Conservation (phyloP, 2,888 invertebrate species). For the Metalampra italica region DNA sequence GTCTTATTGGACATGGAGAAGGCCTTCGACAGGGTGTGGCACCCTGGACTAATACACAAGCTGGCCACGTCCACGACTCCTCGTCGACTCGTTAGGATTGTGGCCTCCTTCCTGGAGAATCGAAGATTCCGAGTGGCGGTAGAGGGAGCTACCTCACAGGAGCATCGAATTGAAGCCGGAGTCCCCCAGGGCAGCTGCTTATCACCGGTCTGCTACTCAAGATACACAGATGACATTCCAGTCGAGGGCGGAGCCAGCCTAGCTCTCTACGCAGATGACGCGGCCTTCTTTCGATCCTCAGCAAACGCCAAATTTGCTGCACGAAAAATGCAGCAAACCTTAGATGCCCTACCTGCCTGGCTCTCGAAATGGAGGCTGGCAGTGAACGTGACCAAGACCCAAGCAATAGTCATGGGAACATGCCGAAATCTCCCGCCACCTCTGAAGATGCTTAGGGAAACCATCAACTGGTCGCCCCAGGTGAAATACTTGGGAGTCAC, state of each 20-base stretch:
- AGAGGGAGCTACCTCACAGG: slow-evolving; percentile 2
- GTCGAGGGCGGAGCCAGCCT: slow-evolving; percentile 2
- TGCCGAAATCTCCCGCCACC: background rate
- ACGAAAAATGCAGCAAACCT: background rate
- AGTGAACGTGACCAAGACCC: slow-evolving; percentile 4
- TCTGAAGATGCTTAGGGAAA: slow-evolving; percentile 4
- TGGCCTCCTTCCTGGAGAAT: slow-evolving; percentile 17
- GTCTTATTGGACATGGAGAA: slow-evolving; percentile 25
- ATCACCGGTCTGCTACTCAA: slow-evolving; percentile 16
- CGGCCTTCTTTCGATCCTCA: slow-evolving; percentile 1
- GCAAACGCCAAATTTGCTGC: background rate
- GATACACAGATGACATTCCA: slow-evolving; percentile 20
- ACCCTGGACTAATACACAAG: slow-evolving; percentile 26
- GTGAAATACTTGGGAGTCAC: slow-evolving; percentile 19
- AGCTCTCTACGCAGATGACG: slow-evolving; percentile 19
- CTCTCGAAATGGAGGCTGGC: background rate
- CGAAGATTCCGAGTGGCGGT: slow-evolving; percentile 17
- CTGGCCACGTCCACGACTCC: slow-evolving; percentile 12
- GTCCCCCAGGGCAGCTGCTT: slow-evolving; percentile 19
- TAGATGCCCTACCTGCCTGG: background rate
- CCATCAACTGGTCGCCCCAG: slow-evolving; percentile 7
- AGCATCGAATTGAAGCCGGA: slow-evolving; percentile 15
- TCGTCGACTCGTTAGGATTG: slow-evolving; percentile 4
- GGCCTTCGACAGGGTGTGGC: slow-evolving; percentile 33
- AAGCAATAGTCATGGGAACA: background rate